Evolutionary conservation across 1,140 invertebrate species (phyloP), one percentile per base, ranked within the genome.

Genomic region (Calliopsis andreniformis): DNA sequence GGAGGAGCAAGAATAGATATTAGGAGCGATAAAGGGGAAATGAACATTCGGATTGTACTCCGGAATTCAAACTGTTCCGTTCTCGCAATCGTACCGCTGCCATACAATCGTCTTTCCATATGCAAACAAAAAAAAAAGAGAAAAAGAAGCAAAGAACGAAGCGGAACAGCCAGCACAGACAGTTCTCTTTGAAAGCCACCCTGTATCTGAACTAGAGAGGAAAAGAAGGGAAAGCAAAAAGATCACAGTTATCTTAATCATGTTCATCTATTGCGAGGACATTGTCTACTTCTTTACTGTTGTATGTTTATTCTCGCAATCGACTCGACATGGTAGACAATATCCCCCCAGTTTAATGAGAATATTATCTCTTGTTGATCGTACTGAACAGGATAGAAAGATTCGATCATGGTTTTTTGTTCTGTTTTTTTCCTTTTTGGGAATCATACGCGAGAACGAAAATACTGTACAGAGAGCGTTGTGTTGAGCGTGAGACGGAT

Each of bases 151-250:
- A 43, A 62, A 1, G 18, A 16, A 8, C 55, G n/a, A 8, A 61
- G 35, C 32, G 28, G n/a, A 30, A 73, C 25, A 51, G 30, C 23
- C n/a, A 18, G 30, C 35, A 64, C 16, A 6, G 6, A 42, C 32
- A 10, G 56, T 71, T 49, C 14, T 32, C n/a, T 16, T 42, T 23
- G 53, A 28, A 58, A 69, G n/a, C 16, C 45, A 25, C n/a, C n/a
- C n/a, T n/a, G n/a, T n/a, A n/a, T n/a, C n/a, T n/a, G 32, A 55
- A 25, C 0, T n/a, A 45, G 45, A 56, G 53, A 43, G 64, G n/a
- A 4, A 53, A 47, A 67, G 35, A 55, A 39, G 10, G 35, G 35
- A 55, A 55, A n/a, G 51, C 51, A 55, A n/a, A 30, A 55, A 30
- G 20, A 8, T 66, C 16, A 59, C 3, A 16, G 47, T 59, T 32